phyloP scores from a whole-genome alignment of 2,888 invertebrate species.

The Diloba caeruleocephala region DNA sequence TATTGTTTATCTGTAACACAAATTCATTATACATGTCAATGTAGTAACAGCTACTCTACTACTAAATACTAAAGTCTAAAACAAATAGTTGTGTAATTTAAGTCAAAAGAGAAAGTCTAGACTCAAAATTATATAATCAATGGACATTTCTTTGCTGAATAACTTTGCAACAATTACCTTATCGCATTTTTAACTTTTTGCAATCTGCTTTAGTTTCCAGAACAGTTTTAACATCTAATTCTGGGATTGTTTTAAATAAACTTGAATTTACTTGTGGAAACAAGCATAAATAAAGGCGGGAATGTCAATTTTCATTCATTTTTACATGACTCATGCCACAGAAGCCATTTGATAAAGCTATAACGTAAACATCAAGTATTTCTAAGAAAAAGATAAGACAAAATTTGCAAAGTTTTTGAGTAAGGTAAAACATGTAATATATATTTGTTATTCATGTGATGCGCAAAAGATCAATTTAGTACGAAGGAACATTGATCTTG shows the following conservation, averaged over 20 bases:
- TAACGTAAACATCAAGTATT: conserved; percentile 58
- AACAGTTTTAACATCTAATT: neutral
- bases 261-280: conserved; percentile 3
- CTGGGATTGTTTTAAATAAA: neutral
- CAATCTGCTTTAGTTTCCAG: conserved; percentile 4
- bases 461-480: conserved; percentile 70
- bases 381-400: conserved; percentile 49
- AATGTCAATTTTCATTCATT: conserved; percentile 57
- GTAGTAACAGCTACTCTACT: conserved; percentile 1
- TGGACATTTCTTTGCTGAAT: conserved; percentile 40
- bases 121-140: conserved; percentile 61
- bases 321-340: conserved; percentile 68
- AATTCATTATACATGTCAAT: neutral
- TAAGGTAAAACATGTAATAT: conserved; percentile 12
- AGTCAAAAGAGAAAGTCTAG: conserved; percentile 55
- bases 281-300: conserved; percentile 31
- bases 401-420: conserved; percentile 30
- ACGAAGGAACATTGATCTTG: conserved; percentile 77
- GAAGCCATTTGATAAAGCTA: conserved; percentile 52
- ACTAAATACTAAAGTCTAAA: conserved; percentile 1
- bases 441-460: conserved; percentile 52
- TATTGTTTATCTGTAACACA: neutral
- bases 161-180: conserved; percentile 31
- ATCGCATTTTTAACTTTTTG: conserved; percentile 24
- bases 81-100: conserved; percentile 1